These are phyloP conservation scores for Anas capensis DNA, from an alignment of 2,797 vertebrate genomes.

Conservation along the genomic window DNA sequence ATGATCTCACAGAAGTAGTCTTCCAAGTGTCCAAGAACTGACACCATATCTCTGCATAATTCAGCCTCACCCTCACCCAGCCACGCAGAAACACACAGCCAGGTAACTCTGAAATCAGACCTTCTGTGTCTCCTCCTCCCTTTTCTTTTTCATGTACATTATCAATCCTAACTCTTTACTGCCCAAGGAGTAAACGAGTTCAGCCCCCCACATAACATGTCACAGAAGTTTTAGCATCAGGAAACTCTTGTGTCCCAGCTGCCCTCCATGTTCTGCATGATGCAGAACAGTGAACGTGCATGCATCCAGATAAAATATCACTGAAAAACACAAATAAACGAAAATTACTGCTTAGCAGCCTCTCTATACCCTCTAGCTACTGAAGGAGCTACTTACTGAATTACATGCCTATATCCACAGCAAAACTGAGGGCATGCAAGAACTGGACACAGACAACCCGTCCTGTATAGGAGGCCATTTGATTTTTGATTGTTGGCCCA, in stretches of 20 bases:
- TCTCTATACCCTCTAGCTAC: background rate
- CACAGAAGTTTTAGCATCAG: background rate
- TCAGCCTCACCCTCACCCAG: background rate
- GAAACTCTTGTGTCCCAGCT: background rate
- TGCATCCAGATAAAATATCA: background rate
- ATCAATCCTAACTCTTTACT: background rate
- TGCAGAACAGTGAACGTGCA: accelerated
- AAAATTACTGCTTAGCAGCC: background rate
- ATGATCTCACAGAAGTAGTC: background rate
- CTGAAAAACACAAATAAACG: background rate
- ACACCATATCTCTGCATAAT: accelerated
- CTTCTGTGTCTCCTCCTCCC: background rate
- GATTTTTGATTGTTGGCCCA: background rate
- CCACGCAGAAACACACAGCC: background rate
- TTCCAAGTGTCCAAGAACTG: background rate
- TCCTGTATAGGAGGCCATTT: background rate
- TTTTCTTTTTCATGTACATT: background rate
- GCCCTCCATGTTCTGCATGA: background rate
- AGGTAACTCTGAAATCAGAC: background rate
- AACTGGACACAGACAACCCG: background rate
- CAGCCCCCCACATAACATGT: accelerated
- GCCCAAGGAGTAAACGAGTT: background rate
- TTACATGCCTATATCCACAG: background rate
- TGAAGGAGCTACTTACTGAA: background rate
- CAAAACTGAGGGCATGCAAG: background rate